Evolutionary conservation across 2,888 invertebrate genomes (phyloP).

Genomic region (Diaprepes abbreviatus): DNA sequence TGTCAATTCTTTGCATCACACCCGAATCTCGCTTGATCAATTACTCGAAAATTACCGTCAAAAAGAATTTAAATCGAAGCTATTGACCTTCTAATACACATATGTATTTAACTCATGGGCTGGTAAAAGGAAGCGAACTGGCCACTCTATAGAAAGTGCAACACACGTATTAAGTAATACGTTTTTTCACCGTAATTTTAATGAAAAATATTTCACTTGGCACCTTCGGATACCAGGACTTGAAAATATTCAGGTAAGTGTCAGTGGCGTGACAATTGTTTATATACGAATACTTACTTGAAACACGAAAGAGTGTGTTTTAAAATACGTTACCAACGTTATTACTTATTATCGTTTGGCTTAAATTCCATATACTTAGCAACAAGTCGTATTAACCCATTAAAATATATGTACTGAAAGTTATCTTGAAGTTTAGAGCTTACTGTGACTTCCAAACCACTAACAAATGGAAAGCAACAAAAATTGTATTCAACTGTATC

Average conservation of each 20-base stretch:
- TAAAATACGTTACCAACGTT: too few relatives aligned
- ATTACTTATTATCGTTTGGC: too few relatives aligned
- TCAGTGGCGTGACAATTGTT: constrained; percentile 25
- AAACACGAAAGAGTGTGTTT: too few relatives aligned
- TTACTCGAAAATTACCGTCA: constrained; percentile 7
- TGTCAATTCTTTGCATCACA: too few relatives aligned
- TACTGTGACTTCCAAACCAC: too few relatives aligned
- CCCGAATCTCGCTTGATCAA: neutral
- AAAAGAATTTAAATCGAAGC: constrained; percentile 21
- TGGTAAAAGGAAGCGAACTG: constrained; percentile 33
- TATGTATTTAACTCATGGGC: constrained; percentile 15
- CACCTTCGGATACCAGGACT: constrained; percentile 42
- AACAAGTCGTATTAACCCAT: too few relatives aligned
- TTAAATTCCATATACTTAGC: too few relatives aligned
- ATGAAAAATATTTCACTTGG: constrained; percentile 43
- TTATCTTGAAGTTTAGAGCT: too few relatives aligned
- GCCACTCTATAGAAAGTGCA: constrained; percentile 38
- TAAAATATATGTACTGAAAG: too few relatives aligned
- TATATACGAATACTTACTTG: too few relatives aligned
- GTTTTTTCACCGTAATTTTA: constrained; percentile 40
- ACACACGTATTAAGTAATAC: constrained; percentile 44
- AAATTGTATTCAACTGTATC: too few relatives aligned
- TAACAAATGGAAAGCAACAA: too few relatives aligned
- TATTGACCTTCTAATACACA: constrained; percentile 31
- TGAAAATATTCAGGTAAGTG: constrained; percentile 40